phyloP scores from a whole-genome alignment of 2,113 vertebrate genomes.

The Neolamprologus falcicula region DNA sequence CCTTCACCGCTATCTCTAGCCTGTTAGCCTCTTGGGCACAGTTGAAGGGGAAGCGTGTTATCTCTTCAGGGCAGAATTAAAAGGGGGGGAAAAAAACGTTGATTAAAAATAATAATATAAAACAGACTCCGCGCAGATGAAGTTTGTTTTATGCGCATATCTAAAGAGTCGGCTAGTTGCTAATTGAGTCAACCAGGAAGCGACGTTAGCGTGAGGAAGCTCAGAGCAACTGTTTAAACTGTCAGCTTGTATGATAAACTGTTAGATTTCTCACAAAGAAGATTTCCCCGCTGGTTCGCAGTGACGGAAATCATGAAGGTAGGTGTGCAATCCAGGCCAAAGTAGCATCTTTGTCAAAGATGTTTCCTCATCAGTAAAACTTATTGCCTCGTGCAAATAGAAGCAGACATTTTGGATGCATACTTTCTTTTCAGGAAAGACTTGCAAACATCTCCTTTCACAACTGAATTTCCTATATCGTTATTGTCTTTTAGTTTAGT shows the following conservation, averaged over 20 bases:
- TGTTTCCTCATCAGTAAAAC: neutral
- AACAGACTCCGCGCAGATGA: rapidly evolving
- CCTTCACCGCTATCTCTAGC: constrained; percentile 5
- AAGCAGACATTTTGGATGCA: neutral
- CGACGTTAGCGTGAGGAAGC: constrained; percentile 24
- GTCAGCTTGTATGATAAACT: neutral
- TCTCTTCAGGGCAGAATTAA: neutral
- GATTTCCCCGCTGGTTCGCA: neutral
- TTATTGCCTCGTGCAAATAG: neutral
- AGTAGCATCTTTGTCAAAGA: neutral
- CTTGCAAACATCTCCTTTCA: neutral
- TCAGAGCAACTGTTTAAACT: neutral
- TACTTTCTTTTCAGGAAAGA: neutral
- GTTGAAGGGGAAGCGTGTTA: neutral
- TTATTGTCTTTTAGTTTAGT: neutral
- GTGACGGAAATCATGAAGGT: constrained; percentile 41
- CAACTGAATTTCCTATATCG: neutral
- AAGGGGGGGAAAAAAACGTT: neutral
- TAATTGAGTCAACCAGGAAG: constrained; percentile 37
- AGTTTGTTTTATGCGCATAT: neutral
- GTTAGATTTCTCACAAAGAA: neutral
- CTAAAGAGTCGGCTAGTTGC: neutral
- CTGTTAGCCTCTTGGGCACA: constrained; percentile 4
- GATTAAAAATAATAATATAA: neutral
- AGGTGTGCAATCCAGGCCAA: neutral